Conservation (phyloP, 2,888 invertebrate species). For the Drosophila infuscata region DNA sequence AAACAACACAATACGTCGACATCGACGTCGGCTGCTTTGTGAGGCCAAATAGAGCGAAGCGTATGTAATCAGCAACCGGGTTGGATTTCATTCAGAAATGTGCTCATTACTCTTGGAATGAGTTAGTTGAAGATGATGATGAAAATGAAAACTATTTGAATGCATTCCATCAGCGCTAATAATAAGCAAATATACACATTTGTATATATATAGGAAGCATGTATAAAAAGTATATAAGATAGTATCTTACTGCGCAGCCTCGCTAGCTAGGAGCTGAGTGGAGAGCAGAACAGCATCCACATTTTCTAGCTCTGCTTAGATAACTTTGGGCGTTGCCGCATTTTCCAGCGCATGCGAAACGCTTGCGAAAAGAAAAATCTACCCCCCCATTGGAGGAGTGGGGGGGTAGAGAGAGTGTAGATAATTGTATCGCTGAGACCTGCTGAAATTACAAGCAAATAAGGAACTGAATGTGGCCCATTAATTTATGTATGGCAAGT, state of each 20-base stretch:
- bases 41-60: conserved; percentile 24
- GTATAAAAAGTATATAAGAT: conserved; percentile 9
- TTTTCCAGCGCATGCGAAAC: conserved; percentile 58
- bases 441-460: conserved; percentile 33
- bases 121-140: not conserved
- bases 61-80: conserved; percentile 57
- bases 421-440: conserved; percentile 53
- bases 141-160: conserved; percentile 19
- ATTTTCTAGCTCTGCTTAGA: conserved; percentile 43
- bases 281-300: conserved; percentile 39
- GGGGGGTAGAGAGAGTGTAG: conserved; percentile 22
- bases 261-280: conserved; percentile 31
- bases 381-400: not conserved
- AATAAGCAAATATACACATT: conserved; percentile 22
- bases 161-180: conserved; percentile 47
- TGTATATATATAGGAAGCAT: not conserved
- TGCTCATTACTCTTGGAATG: conserved; percentile 8
- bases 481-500: conserved; percentile 77
- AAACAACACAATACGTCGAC: conserved; percentile 36
- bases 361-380: not conserved
- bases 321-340: conserved; percentile 60
- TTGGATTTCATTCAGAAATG: conserved; percentile 42
- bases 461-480: conserved; percentile 46
- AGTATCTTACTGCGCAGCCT: conserved; percentile 63
- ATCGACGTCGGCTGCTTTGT: conserved; percentile 30